A percentile compares a stretch with the other conserved stretches of the same genome.
Conservation (phyloP, 2,113 vertebrate genomes). For the Falco punctatus region DNA sequence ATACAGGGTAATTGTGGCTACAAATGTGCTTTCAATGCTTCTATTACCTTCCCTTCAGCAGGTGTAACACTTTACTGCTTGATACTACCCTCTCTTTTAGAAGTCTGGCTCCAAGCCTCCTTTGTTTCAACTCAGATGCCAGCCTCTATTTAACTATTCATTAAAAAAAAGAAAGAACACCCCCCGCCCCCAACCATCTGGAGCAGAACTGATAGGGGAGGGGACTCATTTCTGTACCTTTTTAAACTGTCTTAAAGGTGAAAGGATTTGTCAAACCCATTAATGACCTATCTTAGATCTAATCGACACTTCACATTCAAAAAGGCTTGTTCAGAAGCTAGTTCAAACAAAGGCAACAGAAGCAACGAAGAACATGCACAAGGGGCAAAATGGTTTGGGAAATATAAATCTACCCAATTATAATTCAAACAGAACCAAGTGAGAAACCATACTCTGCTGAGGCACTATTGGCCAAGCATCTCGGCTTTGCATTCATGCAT, state of each 20-base stretch:
- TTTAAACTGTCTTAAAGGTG: slow-evolving; percentile 68
- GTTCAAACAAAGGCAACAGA: slow-evolving; percentile 54
- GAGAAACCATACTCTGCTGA: slow-evolving; percentile 61
- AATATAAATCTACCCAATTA: slow-evolving; percentile 76
- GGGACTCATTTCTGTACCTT: slow-evolving; percentile 66
- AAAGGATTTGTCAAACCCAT: slow-evolving; percentile 74
- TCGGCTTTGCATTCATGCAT: slow-evolving; percentile 78
- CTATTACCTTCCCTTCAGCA: slow-evolving; percentile 67
- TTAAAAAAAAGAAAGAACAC: slow-evolving; percentile 26
- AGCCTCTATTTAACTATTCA: slow-evolving; percentile 73
- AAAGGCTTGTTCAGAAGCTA: slow-evolving; percentile 48
- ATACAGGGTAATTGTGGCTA: not conserved
- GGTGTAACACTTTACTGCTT: slow-evolving; percentile 64
- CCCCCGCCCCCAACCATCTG: slow-evolving; percentile 65
- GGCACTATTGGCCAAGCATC: slow-evolving; percentile 71
- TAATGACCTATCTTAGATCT: slow-evolving; percentile 66
- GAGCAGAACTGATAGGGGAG: slow-evolving; percentile 69
- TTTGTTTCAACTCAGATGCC: slow-evolving; percentile 77
- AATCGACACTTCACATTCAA: slow-evolving; percentile 51
- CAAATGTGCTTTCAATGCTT: slow-evolving; percentile 47
- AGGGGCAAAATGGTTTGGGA: slow-evolving; percentile 49
- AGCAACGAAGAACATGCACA: slow-evolving; percentile 28
- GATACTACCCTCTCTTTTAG: slow-evolving; percentile 47
- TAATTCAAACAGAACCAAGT: slow-evolving; percentile 75
- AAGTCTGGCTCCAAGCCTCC: slow-evolving; percentile 71